These are phyloP conservation scores for Lydus trimaculatus DNA, from an alignment of 2,888 invertebrate genomes.

Conservation along the genomic window DNA sequence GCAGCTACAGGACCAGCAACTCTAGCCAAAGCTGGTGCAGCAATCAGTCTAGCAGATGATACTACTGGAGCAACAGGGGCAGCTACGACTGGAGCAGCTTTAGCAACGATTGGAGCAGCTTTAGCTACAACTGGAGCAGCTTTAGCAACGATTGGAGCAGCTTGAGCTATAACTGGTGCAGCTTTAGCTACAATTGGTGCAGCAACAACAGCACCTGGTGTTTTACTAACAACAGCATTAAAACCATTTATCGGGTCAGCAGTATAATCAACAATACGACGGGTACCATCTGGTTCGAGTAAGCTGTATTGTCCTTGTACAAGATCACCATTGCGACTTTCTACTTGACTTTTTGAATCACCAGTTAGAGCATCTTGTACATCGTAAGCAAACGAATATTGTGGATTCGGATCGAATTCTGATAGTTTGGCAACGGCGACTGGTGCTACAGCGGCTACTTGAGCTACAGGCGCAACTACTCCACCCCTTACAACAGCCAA, in stretches of 20 bases:
- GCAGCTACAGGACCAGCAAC: conserved; percentile 28
- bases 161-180: conserved; percentile 60
- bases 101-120: conserved; percentile 46
- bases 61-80: conserved; percentile 48
- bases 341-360: conserved; percentile 65
- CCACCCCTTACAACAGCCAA: conserved; percentile 44
- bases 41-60: conserved; percentile 44
- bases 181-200: conserved; percentile 32
- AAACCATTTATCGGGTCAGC: conserved; percentile 73
- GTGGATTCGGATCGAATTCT: conserved; percentile 69
- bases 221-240: conserved; percentile 72
- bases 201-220: conserved; percentile 54
- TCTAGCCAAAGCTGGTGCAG: conserved; percentile 21
- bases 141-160: conserved; percentile 57
- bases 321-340: conserved; percentile 67
- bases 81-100: conserved; percentile 44
- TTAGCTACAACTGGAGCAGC: conserved; percentile 44
- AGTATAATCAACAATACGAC: conserved; percentile 70
- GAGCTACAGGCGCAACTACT: conserved; percentile 52
- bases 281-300: conserved; percentile 70
- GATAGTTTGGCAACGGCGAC: conserved; percentile 59
- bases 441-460: conserved; percentile 54
- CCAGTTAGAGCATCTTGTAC: conserved; percentile 73
- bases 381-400: conserved; percentile 74
- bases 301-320: conserved; percentile 71